Evolutionary conservation across 2,797 vertebrate species (phyloP).

Genomic region (Okamejei kenojei): DNA sequence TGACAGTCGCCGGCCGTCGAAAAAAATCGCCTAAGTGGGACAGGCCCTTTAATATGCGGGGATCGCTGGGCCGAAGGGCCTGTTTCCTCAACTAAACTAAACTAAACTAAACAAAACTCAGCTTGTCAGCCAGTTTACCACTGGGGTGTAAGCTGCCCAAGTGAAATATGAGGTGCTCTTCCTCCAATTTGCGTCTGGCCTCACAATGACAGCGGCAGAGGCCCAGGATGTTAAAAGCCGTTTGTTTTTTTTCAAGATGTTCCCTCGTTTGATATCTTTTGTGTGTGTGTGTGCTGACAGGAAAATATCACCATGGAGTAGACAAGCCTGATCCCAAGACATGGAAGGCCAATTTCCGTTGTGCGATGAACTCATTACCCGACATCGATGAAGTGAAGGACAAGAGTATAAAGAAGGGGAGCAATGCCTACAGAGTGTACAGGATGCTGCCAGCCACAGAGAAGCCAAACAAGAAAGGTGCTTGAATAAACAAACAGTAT

Average conservation of each 20-base stretch:
- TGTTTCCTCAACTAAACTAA: no score
- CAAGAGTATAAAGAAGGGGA: slow-evolving; percentile 97
- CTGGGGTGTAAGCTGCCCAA: no score
- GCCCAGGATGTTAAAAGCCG: background rate
- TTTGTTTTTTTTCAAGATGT: slow-evolving; percentile 31
- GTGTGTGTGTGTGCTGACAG: slow-evolving; percentile 50
- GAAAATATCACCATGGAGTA: slow-evolving; percentile 81
- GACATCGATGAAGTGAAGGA: slow-evolving; percentile 98
- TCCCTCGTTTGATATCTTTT: no score
- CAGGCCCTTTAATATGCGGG: no score
- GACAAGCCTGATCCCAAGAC: slow-evolving; percentile 96
- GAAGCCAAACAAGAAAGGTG: slow-evolving; percentile 84
- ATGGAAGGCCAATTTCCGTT: slow-evolving; percentile 98
- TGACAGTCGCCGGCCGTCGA: no score
- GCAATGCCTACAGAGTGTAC: slow-evolving; percentile 93
- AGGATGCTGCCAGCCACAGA: slow-evolving; percentile 85
- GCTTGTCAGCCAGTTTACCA: no score
- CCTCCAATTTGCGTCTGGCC: no score
- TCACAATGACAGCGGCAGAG: no score
- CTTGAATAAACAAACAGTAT: slow-evolving; percentile 19
- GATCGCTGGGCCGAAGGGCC: no score
- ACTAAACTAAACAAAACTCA: no score
- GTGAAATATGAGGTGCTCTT: no score
- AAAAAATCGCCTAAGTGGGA: no score
- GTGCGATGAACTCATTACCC: slow-evolving; percentile 97